Conservation (phyloP, 1,140 invertebrate species). For the Brachionus rotundiformis region DNA sequence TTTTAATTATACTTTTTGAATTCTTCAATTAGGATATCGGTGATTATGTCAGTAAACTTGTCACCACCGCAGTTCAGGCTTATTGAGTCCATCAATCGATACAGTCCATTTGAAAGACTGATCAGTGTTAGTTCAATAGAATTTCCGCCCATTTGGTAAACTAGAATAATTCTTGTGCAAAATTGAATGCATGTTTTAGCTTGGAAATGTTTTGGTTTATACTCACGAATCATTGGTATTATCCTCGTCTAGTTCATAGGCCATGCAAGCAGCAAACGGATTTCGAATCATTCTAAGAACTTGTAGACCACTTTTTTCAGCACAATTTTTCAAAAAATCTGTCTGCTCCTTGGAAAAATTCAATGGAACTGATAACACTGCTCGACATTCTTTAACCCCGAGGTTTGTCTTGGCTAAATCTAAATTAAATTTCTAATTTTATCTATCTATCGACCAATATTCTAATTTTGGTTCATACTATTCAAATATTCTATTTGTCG, state of each 20-base stretch:
- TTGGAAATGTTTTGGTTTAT: not conserved
- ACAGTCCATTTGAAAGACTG: not conserved
- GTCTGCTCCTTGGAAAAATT: not conserved
- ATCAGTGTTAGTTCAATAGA: conserved; percentile 33
- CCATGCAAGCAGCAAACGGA: conserved; percentile 44
- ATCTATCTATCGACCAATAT: too few relatives aligned
- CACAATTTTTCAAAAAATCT: conserved; percentile 43
- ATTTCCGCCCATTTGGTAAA: conserved; percentile 51
- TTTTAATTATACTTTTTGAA: conserved; percentile 39
- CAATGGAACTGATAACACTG: conserved; percentile 29
- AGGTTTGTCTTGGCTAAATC: conserved; percentile 30
- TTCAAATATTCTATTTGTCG: conserved; percentile 17
- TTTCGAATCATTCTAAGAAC: conserved; percentile 28
- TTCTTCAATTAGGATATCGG: conserved; percentile 28
- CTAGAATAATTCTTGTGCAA: conserved; percentile 24
- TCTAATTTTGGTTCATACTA: not conserved
- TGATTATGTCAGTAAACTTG: conserved; percentile 14
- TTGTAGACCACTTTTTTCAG: conserved; percentile 27
- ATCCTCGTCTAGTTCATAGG: conserved; percentile 47
- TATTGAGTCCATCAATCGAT: conserved; percentile 2
- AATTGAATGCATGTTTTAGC: not conserved
- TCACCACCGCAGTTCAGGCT: conserved; percentile 34
- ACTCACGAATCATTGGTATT: conserved; percentile 23
- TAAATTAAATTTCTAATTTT: not conserved
- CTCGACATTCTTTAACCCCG: conserved; percentile 4